phyloP scores from a whole-genome alignment of 2,113 vertebrate species.

The Elanus axillaris region DNA sequence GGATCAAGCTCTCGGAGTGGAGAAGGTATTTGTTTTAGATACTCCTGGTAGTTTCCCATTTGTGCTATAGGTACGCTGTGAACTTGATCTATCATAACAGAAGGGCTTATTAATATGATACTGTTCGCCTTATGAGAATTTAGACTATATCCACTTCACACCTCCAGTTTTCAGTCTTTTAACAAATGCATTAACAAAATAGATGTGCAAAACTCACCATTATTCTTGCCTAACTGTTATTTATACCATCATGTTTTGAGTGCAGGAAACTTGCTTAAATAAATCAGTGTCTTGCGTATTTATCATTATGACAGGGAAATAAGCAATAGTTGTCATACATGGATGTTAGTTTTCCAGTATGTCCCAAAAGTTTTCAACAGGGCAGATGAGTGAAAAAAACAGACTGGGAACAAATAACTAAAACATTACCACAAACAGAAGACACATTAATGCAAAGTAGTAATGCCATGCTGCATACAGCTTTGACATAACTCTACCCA shows the following conservation, averaged over 20 bases:
- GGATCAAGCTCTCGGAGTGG: constrained; percentile 94
- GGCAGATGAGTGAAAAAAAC: background rate
- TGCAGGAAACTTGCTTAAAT: background rate
- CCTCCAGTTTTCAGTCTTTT: background rate
- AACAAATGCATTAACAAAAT: background rate
- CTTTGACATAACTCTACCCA: background rate
- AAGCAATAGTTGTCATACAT: background rate
- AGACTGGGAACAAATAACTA: background rate
- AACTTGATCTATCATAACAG: constrained; percentile 81
- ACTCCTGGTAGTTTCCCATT: constrained; percentile 99
- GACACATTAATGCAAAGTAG: background rate
- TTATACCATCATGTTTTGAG: background rate
- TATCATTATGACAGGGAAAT: background rate
- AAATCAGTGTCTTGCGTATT: background rate
- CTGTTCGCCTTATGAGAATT: background rate
- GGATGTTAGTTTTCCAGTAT: background rate
- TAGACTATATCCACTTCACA: background rate
- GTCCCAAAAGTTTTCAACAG: background rate
- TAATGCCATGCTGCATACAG: background rate
- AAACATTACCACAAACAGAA: background rate
- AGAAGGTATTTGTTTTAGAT: constrained; percentile 89
- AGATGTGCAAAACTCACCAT: background rate
- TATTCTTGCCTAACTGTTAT: background rate
- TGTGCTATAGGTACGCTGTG: constrained; percentile 95
- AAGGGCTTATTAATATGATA: background rate